phyloP scores from a whole-genome alignment of 2,888 invertebrate genomes.

The Choreutis nemorana region DNA sequence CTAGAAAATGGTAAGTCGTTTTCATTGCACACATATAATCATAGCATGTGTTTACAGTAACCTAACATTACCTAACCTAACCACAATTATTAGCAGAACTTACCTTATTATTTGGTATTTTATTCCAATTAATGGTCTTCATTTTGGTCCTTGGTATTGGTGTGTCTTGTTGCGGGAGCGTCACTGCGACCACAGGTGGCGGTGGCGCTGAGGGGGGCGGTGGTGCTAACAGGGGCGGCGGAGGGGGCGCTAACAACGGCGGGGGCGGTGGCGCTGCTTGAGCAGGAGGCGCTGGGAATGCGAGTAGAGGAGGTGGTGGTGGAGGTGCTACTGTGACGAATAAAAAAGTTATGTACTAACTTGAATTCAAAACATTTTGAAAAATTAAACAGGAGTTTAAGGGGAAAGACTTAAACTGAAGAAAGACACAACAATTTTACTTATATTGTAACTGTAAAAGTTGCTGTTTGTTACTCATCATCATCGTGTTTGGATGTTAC shows the following conservation, averaged over 20 bases:
- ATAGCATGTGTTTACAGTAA: too few relatives aligned
- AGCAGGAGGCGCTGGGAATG: constrained; percentile 49
- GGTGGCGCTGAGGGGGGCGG: constrained; percentile 45
- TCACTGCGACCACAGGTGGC: constrained; percentile 38
- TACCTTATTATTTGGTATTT: constrained; percentile 90
- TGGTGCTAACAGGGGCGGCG: constrained; percentile 40
- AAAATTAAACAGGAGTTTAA: too few relatives aligned
- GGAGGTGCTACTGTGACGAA: constrained; percentile 24
- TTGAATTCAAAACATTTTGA: too few relatives aligned
- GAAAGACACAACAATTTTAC: too few relatives aligned
- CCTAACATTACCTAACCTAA: neutral
- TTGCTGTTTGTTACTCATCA: too few relatives aligned
- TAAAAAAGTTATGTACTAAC: neutral
- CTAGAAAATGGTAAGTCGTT: too few relatives aligned
- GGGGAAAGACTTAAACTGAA: too few relatives aligned
- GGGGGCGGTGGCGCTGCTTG: constrained; percentile 36
- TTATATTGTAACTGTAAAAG: too few relatives aligned
- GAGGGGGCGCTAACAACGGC: constrained; percentile 25
- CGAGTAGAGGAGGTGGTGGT: constrained; percentile 28
- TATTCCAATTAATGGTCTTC: constrained; percentile 98
- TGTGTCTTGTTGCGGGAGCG: constrained; percentile 89
- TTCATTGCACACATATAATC: too few relatives aligned
- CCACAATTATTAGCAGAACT: too few relatives aligned
- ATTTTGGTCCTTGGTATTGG: constrained; percentile 95
- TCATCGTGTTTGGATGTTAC: too few relatives aligned